A percentile compares a stretch with the other conserved stretches of the same genome.
Conservation (phyloP, 2,113 vertebrate species). For the Alethe diademata region DNA sequence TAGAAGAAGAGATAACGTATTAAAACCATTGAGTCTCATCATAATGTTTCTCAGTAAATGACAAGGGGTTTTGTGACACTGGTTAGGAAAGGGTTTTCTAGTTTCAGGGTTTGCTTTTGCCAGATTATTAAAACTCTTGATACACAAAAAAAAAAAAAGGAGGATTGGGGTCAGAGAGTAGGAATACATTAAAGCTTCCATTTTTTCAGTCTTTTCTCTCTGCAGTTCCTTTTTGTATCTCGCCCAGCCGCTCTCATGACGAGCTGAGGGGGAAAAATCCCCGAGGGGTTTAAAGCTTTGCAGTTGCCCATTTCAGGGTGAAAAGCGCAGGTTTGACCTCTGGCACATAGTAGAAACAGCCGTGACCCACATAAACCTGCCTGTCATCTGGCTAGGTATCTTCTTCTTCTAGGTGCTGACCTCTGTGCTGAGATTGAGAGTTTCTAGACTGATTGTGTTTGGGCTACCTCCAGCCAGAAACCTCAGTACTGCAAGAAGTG, state of each 20-base stretch:
- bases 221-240: neutral
- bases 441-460: neutral
- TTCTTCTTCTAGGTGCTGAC: neutral
- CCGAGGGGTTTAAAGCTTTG: neutral
- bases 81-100: neutral
- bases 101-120: neutral
- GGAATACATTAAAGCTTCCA: neutral
- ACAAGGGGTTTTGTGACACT: neutral
- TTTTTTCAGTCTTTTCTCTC: neutral
- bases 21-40: neutral
- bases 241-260: neutral
- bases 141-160: neutral
- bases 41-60: neutral
- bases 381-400: neutral
- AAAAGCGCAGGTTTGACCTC: neutral
- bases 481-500: neutral
- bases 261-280: neutral
- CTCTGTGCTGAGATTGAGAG: neutral
- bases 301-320: neutral
- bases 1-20: fast-evolving
- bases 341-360: neutral
- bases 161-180: neutral
- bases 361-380: neutral
- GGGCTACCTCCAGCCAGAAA: neutral
- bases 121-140: neutral